Conservation (phyloP, 2,797 vertebrate species). For the Silurus lanzhouensis region DNA sequence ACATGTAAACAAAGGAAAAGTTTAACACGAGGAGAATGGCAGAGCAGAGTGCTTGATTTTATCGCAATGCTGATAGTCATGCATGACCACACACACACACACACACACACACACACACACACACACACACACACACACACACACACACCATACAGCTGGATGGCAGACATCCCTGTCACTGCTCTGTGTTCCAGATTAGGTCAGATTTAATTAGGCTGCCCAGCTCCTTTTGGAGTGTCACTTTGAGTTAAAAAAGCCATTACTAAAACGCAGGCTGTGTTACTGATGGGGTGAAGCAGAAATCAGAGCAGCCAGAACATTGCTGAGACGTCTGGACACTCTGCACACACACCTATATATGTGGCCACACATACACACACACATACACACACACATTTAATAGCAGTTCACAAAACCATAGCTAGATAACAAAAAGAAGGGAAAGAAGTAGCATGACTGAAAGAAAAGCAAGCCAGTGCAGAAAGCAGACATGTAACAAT, state of each 20-base stretch:
- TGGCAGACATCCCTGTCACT: conserved; percentile 66
- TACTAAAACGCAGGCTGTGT: conserved; percentile 66
- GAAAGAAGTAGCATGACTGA: not conserved
- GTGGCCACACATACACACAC: conserved; percentile 38
- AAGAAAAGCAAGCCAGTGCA: conserved; percentile 14
- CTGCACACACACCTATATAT: conserved; percentile 31
- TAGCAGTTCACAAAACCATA: conserved; percentile 1
- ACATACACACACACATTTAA: conserved; percentile 9
- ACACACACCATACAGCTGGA: conserved; percentile 65
- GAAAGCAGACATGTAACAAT: conserved; percentile 13
- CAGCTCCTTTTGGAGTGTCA: conserved; percentile 73
- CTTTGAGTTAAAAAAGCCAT: conserved; percentile 74
- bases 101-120: conserved; percentile 41
- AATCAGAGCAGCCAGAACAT: conserved; percentile 63
- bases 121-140: conserved; percentile 38
- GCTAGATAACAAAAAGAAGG: conserved; percentile 1
- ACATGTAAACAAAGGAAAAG: conserved; percentile 59
- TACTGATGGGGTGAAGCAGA: conserved; percentile 61
- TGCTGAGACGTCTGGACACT: conserved; percentile 57
- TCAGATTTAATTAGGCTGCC: conserved; percentile 78
- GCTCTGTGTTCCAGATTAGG: conserved; percentile 72
- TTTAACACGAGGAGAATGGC: conserved; percentile 58
- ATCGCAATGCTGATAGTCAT: conserved; percentile 48
- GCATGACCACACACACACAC: conserved; percentile 52
- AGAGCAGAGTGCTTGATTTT: conserved; percentile 56